Conservation (phyloP, 1,140 invertebrate genomes). For the Cheumatopsyche charites region DNA sequence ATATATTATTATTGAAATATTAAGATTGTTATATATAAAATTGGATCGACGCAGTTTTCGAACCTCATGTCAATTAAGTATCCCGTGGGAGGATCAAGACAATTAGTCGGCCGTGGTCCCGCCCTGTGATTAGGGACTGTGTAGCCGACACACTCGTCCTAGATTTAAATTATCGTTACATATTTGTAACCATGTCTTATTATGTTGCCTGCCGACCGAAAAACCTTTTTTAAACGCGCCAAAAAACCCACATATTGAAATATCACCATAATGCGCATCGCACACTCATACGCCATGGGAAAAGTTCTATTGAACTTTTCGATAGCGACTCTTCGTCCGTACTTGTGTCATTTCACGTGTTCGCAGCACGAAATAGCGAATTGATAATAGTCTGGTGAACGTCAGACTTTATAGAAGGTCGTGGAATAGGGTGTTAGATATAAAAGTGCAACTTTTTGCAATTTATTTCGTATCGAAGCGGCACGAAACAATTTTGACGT, state of each 20-base stretch:
- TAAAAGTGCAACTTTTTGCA: conserved; percentile 16
- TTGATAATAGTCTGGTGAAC: conserved; percentile 9
- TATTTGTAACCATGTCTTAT: conserved; percentile 31
- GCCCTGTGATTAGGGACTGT: conserved; percentile 44
- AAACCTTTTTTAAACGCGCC: conserved; percentile 18
- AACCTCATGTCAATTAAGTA: conserved; percentile 30
- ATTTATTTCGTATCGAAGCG: conserved; percentile 4
- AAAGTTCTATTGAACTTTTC: conserved; percentile 10
- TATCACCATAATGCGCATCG: no score
- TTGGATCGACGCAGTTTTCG: conserved; percentile 23
- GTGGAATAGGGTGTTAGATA: background rate
- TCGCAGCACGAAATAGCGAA: conserved; percentile 1
- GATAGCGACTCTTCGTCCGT: no score
- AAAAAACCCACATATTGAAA: background rate
- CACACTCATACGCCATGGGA: background rate
- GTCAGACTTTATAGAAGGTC: background rate
- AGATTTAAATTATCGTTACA: conserved; percentile 44
- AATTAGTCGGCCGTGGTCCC: conserved; percentile 43
- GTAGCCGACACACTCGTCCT: conserved; percentile 40
- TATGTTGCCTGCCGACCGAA: conserved; percentile 3
- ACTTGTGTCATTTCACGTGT: conserved; percentile 23
- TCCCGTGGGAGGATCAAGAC: conserved; percentile 41
- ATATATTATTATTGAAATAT: background rate
- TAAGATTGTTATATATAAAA: background rate
- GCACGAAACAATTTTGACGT: conserved; percentile 19